These are phyloP conservation scores for Eriosoma lanigerum DNA, from an alignment of 1,140 invertebrate genomes.

Conservation along the genomic window DNA sequence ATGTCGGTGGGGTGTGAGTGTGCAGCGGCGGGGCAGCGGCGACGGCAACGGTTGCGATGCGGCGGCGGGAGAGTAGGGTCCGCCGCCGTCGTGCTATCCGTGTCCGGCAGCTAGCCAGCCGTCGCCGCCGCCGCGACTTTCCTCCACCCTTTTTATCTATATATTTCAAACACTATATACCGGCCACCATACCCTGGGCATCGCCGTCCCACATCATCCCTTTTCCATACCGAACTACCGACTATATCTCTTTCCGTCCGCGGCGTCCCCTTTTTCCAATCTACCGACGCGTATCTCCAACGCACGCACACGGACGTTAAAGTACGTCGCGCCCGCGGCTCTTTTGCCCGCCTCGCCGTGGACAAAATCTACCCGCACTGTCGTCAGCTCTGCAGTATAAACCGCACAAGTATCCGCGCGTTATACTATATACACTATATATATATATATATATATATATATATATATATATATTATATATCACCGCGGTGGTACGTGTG, in stretches of 20 bases:
- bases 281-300: slow-evolving; percentile 34
- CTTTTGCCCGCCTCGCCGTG: slow-evolving; percentile 16
- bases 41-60: not conserved
- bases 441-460: no score
- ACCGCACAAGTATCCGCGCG: not conserved
- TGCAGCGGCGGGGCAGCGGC: not conserved
- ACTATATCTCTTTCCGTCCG: not conserved
- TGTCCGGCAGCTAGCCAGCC: slow-evolving; percentile 49
- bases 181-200: not conserved
- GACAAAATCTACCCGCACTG: slow-evolving; percentile 13
- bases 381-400: not conserved
- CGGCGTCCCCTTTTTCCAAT: slow-evolving; percentile 47
- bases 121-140: not conserved
- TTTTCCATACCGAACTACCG: not conserved
- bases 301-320: slow-evolving; percentile 2
- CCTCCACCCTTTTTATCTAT: slow-evolving; percentile 40
- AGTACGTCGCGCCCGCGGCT: slow-evolving; percentile 34
- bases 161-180: slow-evolving; percentile 35
- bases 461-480: no score
- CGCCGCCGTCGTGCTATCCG: slow-evolving; percentile 43
- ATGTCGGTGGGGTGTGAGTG: not conserved
- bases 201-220: not conserved
- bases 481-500: not conserved
- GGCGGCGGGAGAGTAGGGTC: slow-evolving; percentile 38
- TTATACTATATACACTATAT: no score